A percentile compares a stretch with the other conserved stretches of the same genome.
These are phyloP conservation scores for Chymomyza amoena DNA, from an alignment of 2,888 invertebrate species.

Conservation along the genomic window DNA sequence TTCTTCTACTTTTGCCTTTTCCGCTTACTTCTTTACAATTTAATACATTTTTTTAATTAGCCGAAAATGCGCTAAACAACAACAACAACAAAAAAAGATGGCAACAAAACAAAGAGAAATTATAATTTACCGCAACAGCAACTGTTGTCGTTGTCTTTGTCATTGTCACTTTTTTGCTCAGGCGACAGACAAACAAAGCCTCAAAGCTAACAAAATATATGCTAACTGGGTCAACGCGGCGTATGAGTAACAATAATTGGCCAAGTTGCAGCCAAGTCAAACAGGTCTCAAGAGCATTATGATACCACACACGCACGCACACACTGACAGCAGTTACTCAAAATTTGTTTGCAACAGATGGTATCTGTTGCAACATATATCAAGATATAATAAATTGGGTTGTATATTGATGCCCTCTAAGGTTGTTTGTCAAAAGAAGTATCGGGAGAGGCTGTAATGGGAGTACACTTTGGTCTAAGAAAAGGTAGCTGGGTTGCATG, in stretches of 20 bases:
- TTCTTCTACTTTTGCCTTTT: background rate
- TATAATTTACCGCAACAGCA: constrained; percentile 2
- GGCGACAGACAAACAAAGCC: background rate
- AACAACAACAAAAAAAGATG: constrained; percentile 50
- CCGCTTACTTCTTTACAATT: background rate
- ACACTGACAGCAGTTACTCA: constrained; percentile 10
- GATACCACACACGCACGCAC: no score
- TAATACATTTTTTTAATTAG: constrained; percentile 53
- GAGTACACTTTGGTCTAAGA: no score
- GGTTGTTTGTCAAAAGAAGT: no score
- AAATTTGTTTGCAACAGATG: no score
- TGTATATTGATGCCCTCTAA: no score
- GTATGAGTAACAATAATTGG: constrained; percentile 34
- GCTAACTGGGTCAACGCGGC: constrained; percentile 39
- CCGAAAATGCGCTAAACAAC: constrained; percentile 65
- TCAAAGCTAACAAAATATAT: background rate
- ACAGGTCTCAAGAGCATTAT: background rate
- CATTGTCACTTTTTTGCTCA: background rate
- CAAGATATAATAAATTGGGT: no score
- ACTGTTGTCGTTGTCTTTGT: background rate
- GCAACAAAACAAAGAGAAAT: constrained; percentile 18
- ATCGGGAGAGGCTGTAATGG: no score
- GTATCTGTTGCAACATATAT: no score
- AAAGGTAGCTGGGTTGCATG: no score
- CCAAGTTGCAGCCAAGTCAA: background rate